Conservation (phyloP, 1,140 invertebrate genomes). For the Musca vetustissima region DNA sequence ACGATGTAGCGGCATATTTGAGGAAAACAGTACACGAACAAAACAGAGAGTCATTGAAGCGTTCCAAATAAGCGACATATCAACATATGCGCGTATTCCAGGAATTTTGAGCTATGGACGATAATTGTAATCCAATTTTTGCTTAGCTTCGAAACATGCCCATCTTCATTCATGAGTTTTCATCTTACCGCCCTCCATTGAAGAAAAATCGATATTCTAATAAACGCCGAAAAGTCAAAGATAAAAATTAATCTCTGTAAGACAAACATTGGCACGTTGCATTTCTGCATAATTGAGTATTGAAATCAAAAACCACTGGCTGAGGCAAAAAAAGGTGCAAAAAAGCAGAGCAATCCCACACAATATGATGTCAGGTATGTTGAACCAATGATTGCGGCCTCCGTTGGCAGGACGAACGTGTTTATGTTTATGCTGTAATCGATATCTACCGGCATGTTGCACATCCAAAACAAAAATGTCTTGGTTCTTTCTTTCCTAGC, state of each 20-base stretch:
- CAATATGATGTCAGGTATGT: too few relatives aligned
- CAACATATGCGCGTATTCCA: constrained; percentile 10
- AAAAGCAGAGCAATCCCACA: constrained; percentile 1
- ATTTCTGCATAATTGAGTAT: neutral
- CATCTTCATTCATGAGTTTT: too few relatives aligned
- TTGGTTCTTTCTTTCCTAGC: neutral
- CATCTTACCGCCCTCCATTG: too few relatives aligned
- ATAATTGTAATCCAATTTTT: neutral
- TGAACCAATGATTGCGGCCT: too few relatives aligned
- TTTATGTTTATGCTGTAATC: constrained; percentile 20
- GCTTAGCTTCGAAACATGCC: too few relatives aligned
- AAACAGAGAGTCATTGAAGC: constrained; percentile 3
- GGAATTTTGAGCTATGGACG: neutral
- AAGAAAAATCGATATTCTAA: too few relatives aligned
- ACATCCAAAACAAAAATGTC: neutral
- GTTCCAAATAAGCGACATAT: constrained; percentile 7
- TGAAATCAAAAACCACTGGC: too few relatives aligned
- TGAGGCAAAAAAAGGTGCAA: constrained; percentile 6
- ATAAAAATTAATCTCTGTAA: neutral
- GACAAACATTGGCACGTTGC: neutral
- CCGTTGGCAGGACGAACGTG: neutral
- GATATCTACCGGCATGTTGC: constrained; percentile 18
- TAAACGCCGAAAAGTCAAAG: neutral
- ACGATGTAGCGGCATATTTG: too few relatives aligned
- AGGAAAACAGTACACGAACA: too few relatives aligned